phyloP scores from a whole-genome alignment of 2,888 invertebrate genomes.

The Lasioglossum morio region DNA sequence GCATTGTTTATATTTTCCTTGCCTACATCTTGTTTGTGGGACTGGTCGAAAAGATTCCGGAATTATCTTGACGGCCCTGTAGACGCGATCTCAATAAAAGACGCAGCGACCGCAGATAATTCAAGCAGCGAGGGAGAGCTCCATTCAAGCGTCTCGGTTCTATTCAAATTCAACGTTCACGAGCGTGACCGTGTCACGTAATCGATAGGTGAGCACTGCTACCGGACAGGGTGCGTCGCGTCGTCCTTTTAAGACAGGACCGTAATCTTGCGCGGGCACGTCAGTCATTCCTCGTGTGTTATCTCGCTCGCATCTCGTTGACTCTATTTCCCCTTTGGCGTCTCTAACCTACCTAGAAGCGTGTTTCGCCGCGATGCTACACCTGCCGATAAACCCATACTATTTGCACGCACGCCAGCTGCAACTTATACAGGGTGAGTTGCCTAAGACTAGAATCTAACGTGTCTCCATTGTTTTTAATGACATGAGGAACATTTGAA shows the following conservation, averaged over 20 bases:
- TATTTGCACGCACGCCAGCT: not conserved
- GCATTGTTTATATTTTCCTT: not conserved
- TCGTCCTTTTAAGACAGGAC: slow-evolving; percentile 56
- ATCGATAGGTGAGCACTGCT: slow-evolving; percentile 60
- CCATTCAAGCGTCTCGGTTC: slow-evolving; percentile 54
- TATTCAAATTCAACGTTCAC: slow-evolving; percentile 64
- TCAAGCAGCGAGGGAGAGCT: slow-evolving; percentile 48
- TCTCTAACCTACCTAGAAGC: slow-evolving; percentile 38
- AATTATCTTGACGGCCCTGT: not conserved
- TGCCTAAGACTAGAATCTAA: not conserved
- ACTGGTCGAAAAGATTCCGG: not conserved
- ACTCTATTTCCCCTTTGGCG: slow-evolving; percentile 56
- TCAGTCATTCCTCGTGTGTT: slow-evolving; percentile 69
- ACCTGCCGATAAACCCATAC: slow-evolving; percentile 38
- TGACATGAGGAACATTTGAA: not conserved
- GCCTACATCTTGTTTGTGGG: not conserved
- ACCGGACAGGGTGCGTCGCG: slow-evolving; percentile 69
- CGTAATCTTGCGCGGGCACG: slow-evolving; percentile 54
- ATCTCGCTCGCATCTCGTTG: slow-evolving; percentile 63
- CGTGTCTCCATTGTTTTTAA: not conserved
- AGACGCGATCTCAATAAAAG: slow-evolving; percentile 56
- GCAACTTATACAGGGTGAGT: not conserved
- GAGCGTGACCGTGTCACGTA: slow-evolving; percentile 69
- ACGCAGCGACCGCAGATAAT: slow-evolving; percentile 39
- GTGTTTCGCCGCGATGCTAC: slow-evolving; percentile 43